A percentile compares a stretch with the other conserved stretches of the same genome.
Evolutionary conservation across 2,888 invertebrate species (phyloP).

Genomic region (Ariolimax columbianus): DNA sequence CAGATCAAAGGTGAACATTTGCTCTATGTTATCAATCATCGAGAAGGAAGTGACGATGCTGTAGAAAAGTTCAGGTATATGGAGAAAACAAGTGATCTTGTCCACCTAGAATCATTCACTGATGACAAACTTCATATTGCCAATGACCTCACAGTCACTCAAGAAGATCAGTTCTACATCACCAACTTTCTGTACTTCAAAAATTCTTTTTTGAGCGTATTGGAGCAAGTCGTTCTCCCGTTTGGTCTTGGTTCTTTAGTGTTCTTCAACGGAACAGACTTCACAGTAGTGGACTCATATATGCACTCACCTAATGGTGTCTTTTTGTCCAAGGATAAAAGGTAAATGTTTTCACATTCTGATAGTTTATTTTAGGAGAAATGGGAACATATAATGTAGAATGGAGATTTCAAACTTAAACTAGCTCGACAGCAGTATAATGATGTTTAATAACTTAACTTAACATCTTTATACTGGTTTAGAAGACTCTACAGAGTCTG

Average conservation of each 20-base stretch:
- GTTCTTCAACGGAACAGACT: slow-evolving; percentile 30
- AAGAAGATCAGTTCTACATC: slow-evolving; percentile 33
- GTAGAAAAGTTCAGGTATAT: slow-evolving; percentile 33
- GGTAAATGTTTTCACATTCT: slow-evolving; percentile 13
- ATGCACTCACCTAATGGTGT: slow-evolving; percentile 24
- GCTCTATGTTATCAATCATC: slow-evolving; percentile 13
- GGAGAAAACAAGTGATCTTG: slow-evolving; percentile 15
- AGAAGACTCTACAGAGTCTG: no score
- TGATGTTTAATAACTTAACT: no score
- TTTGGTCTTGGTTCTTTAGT: slow-evolving; percentile 13
- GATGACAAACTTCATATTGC: not conserved
- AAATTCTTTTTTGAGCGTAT: not conserved
- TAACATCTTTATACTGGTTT: no score
- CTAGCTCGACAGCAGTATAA: no score
- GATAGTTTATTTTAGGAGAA: no score
- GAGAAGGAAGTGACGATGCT: not conserved
- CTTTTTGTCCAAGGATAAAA: slow-evolving; percentile 16
- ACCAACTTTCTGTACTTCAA: slow-evolving; percentile 50
- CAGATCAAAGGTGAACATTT: slow-evolving; percentile 41
- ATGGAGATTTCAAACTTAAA: no score
- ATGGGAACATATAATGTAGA: no score
- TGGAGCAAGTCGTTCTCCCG: not conserved
- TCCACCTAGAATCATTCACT: slow-evolving; percentile 18
- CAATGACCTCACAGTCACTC: slow-evolving; percentile 25
- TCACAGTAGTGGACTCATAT: not conserved